Evolutionary conservation across 2,797 vertebrate species (phyloP), one percentile per base, ranked within the genome.

Genomic region (Dallia pectoralis): DNA sequence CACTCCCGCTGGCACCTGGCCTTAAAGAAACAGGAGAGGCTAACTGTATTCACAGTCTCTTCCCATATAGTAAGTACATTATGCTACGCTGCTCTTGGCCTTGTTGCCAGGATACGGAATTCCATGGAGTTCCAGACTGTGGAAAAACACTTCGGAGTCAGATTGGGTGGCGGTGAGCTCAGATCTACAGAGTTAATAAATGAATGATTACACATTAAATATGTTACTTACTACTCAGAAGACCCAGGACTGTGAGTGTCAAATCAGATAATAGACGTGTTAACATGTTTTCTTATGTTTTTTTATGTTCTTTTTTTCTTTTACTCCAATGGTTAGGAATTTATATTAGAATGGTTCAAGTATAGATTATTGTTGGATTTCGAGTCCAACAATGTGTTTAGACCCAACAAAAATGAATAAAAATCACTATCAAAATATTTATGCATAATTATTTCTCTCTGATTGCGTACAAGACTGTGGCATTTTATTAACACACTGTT

Each of bases 31-130:
- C 53, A 59, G 53, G 53, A 25, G 53, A 59, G 11, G 48, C 19
- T 19, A 18, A 49, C 48, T 49, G 18, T 49, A 49, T 49, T 6
- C 48, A 61, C 56, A 61, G 56, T 61, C n/a, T 61, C 56, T 29
- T n/a, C 29, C 15, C 22, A 59, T 59, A 53, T 8, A 44, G 40
- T 27, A 59, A 59, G 53, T 59, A 25, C 53, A 18, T 63, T 63
- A 63, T 63, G 16, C 16, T 63, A 33, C 30, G 25, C 30, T 63
- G 29, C 30, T 32, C 5, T 30, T 63, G 62, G 62, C 73, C 75
- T 51, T 63, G 81, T 82, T 82, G 81, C 78, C 66, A 72, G 76
- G 78, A 80, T 74, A 82, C 81, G 49, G 68, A 66, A 71, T 75
- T 64, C 73, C 56, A 69, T 74, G 68, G 59, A 79, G 66, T 65